Base-by-base conservation (phyloP, 2,113 vertebrate genomes). In the Myotis brandtii region DNA sequence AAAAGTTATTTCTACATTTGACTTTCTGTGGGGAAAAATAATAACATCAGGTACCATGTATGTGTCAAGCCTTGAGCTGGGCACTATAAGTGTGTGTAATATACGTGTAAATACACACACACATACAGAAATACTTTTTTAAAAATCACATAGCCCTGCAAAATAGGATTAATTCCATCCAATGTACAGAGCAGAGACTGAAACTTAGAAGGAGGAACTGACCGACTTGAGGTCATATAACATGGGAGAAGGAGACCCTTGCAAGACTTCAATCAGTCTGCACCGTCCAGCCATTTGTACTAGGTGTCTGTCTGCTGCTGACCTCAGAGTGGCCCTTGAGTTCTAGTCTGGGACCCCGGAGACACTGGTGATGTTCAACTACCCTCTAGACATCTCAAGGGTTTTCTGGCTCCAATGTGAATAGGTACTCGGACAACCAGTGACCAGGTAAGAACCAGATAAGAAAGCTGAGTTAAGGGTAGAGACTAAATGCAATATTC, bases 1-100 rank as follows among this genome's bases (percentile, higher is more conserved):
- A 34, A 64, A 66, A 67, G 25, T 72, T 87, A 32, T n/a, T 84
- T 86, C 17, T 56, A 54, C 40, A 12, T 87, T n/a, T 72, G 59
- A 13, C 66, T 87, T 93, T 91, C 32, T 93, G 43, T 30, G 59
- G 89, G 37, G 77, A 87, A 50, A 67, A 76, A 89, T 75, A 82
- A 89, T 75, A 82, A 32, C 8, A 77, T 83, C 25, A 73, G 67
- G 32, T 67, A 56, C 14, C 59, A 82, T 85, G 54, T 85, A n/a
- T 83, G 27, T 69, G 21, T 37, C 8, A 50, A 40, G 32, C 25
- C 34, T 72, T 66, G 66, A 85, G 6, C 2, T 59, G 30, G 30
- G 25, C 50, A 75, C 27, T 43, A 16, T 79, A 73, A 70, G 48
- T 32, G 16, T 32, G 5, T 43, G 23, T 92, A n/a, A 34, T 67